phyloP scores from a whole-genome alignment of 2,797 vertebrate species.

The Ciconia nigra region DNA sequence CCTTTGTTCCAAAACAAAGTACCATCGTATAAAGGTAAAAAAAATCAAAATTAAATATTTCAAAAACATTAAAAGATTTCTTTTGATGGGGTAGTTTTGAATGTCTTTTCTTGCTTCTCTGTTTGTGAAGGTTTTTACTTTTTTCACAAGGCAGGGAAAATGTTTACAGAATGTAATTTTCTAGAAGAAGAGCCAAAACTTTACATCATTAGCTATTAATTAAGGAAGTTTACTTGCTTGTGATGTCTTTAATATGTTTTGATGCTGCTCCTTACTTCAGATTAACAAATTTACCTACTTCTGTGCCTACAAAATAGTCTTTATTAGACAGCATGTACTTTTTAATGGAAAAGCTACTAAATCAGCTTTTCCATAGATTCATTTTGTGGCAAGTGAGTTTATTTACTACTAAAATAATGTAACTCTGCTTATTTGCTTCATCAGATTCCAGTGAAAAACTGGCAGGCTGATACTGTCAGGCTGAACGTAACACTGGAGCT shows the following conservation, averaged over 20 bases:
- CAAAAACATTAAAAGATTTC: background rate
- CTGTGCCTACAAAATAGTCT: background rate
- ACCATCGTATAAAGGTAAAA: background rate
- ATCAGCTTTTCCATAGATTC: background rate
- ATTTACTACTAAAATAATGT: background rate
- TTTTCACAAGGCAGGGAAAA: background rate
- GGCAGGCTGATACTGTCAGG: background rate
- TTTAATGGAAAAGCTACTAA: background rate
- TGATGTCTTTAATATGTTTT: background rate
- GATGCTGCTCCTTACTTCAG: background rate
- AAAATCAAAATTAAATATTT: background rate
- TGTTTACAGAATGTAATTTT: background rate
- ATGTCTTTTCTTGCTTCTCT: background rate
- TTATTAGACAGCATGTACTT: background rate
- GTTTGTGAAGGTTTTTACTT: background rate
- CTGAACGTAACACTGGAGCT: background rate
- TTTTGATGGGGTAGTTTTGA: background rate
- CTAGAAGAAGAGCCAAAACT: background rate
- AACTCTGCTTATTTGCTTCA: background rate
- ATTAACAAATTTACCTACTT: background rate
- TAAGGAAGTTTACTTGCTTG: background rate
- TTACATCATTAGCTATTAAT: background rate
- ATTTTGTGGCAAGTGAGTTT: background rate
- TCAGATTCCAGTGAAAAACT: background rate
- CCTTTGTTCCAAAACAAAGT: background rate